Evolutionary conservation across 2,888 invertebrate species (phyloP), one percentile per base, ranked within the genome.

Genomic region (Abscondita cerata): DNA sequence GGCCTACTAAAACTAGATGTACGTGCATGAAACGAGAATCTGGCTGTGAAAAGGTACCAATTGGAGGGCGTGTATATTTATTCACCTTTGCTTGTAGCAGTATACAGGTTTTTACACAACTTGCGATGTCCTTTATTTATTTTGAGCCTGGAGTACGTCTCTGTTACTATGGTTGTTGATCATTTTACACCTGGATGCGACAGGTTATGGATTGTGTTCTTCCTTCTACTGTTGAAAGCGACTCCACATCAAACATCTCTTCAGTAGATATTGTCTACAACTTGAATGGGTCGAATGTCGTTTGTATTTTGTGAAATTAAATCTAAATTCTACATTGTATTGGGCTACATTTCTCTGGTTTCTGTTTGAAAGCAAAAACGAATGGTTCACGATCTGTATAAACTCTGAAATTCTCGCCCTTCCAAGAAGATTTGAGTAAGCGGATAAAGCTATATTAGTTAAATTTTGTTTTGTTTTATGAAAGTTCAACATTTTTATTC

Each of bases 331-430:
- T 31, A 13, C 31, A 44, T 52, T 65, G 65, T 36, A 62, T 13
- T 25, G 65, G 65, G 2, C 16, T 38, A 15, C 25, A 54, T 40
- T 74, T 75, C 2, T 73, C 73, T 4, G 69, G 50, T n/a, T 71
- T 71, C 52, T 72, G 67, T 2, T 54, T 16, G 57, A 80, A 75
- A 0, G 78, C 76, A 44, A 62, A 76, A 0, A 60, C 70, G 2
- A 78, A 59, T 11, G 53, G 59, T 40, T 59, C 53, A 31, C 51
- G 51, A 12, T 58, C 41, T 2, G 46, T 51, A 40, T 44, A 58
- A 5, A 58, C 33, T 12, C 20, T 52, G 40, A 58, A 58, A n/a
- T 40, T 3, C 0, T 41, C 31, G 5, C 58, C 58, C 40, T 58
- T 41, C 74, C 76, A 40, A 74, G 2, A 1, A 11, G 34, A 4